Percentiles rank a stretch among this genome's conserved stretches.
Evolutionary conservation across 2,888 invertebrate species (phyloP).

Genomic region (Chromoteleia sp.): DNA sequence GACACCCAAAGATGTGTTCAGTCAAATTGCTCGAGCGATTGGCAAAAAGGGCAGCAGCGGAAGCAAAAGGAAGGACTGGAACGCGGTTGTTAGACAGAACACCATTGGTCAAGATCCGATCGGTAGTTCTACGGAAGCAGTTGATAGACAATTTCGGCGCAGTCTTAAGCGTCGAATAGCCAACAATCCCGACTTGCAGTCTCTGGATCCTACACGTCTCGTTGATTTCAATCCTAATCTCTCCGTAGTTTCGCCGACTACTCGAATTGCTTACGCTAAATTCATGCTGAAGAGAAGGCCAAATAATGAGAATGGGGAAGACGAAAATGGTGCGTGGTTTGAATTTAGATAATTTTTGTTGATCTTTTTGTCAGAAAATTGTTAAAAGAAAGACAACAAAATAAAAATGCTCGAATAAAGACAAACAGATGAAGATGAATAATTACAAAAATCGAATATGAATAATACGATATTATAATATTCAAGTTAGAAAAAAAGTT

Average conservation of each 20-base stretch:
- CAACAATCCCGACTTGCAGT: conserved; percentile 88
- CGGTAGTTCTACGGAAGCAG: conserved; percentile 90
- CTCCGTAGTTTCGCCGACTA: conserved; percentile 90
- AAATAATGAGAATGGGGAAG: conserved; percentile 28
- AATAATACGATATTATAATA: too few relatives aligned
- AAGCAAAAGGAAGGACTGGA: conserved; percentile 91
- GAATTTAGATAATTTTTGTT: too few relatives aligned
- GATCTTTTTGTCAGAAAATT: too few relatives aligned
- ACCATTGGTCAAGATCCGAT: conserved; percentile 91
- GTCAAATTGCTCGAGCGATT: conserved; percentile 93
- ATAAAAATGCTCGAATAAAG: too few relatives aligned
- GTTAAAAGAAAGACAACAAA: too few relatives aligned
- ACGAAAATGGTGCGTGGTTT: background rate
- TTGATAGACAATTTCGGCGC: conserved; percentile 88
- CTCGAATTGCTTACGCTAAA: conserved; percentile 94
- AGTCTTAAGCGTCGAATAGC: conserved; percentile 90
- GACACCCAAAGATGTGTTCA: conserved; percentile 92
- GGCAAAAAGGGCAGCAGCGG: conserved; percentile 87
- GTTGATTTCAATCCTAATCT: conserved; percentile 93
- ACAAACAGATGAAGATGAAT: too few relatives aligned
- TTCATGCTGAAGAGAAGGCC: conserved; percentile 90
- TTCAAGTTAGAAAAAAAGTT: too few relatives aligned
- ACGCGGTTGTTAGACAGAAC: conserved; percentile 91
- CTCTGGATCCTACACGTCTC: conserved; percentile 90
- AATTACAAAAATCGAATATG: too few relatives aligned